These are phyloP conservation scores for Meiosimyza decipiens DNA, from an alignment of 2,888 invertebrate species.

Conservation along the genomic window DNA sequence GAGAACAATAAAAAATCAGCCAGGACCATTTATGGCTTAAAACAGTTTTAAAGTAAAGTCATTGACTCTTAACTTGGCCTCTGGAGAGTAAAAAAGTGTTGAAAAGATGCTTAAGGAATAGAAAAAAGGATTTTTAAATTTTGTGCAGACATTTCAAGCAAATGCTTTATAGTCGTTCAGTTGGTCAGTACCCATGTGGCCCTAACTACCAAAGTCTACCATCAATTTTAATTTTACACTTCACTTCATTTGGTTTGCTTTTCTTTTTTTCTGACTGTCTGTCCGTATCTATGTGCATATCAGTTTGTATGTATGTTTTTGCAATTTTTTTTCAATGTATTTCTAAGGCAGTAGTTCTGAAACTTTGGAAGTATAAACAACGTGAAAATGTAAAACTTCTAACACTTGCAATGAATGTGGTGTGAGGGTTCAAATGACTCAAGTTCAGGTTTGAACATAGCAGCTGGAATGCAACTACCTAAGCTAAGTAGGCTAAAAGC, in stretches of 20 bases:
- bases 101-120: neutral
- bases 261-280: neutral
- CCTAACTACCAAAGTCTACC: neutral
- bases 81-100: neutral
- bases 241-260: neutral
- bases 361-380: too few species aligned
- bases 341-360: neutral
- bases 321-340: neutral
- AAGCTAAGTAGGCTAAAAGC: too few species aligned
- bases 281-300: neutral
- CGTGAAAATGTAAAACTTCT: too few species aligned
- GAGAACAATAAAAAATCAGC: too few species aligned
- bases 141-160: too few species aligned
- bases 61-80: neutral
- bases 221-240: conserved; percentile 31
- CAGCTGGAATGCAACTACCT: too few species aligned
- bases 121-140: neutral
- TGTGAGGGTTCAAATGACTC: too few species aligned
- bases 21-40: neutral
- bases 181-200: neutral
- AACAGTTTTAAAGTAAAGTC: neutral
- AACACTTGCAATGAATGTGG: too few species aligned
- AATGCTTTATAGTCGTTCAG: too few species aligned
- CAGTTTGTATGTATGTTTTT: neutral
- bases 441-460: too few species aligned